These are phyloP conservation scores for Toxostoma redivivum DNA, from an alignment of 2,113 vertebrate species.

Conservation along the genomic window DNA sequence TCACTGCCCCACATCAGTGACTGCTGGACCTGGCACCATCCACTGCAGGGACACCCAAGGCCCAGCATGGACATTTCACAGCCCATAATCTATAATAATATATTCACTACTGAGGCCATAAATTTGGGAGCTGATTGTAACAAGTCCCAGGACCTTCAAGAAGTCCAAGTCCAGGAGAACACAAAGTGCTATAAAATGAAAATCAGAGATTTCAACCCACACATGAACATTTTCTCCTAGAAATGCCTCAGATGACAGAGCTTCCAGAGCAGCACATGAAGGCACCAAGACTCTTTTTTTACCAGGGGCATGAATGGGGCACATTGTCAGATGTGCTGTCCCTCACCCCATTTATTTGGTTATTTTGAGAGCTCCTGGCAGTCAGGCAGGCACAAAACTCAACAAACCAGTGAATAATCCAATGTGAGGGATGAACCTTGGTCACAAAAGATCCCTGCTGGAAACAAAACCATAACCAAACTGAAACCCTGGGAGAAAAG, in stretches of 20 bases:
- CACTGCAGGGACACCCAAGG: background rate
- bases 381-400: background rate
- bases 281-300: background rate
- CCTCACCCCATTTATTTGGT: background rate
- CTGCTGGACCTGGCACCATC: background rate
- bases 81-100: background rate
- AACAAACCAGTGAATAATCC: background rate
- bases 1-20: background rate
- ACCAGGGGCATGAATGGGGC: background rate
- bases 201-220: background rate
- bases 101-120: background rate
- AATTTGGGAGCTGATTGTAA: background rate
- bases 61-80: fast-evolving
- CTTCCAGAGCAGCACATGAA: background rate
- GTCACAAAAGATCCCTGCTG: background rate
- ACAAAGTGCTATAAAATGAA: background rate
- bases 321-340: background rate
- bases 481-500: background rate
- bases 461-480: background rate
- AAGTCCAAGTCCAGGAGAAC: background rate
- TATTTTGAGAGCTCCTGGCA: background rate
- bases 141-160: background rate
- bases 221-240: background rate
- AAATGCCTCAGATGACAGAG: background rate
- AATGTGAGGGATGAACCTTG: background rate